Evolutionary conservation across 2,113 vertebrate species (phyloP).

Genomic region (Dromiciops gliroides): DNA sequence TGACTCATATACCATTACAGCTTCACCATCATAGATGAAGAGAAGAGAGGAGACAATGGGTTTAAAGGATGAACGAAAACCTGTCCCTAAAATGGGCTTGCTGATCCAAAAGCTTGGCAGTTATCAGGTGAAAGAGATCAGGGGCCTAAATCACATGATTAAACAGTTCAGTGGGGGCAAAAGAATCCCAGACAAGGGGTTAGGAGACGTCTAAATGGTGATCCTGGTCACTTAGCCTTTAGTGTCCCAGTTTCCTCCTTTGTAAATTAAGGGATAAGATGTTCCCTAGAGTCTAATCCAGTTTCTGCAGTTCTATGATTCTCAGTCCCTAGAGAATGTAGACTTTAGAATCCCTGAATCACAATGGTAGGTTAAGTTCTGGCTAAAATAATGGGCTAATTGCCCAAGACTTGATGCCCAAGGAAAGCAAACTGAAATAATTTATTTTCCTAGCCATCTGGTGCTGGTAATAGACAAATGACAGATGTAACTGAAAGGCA

Average conservation of each 20-base stretch:
- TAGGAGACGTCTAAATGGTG: not conserved
- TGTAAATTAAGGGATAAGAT: not conserved
- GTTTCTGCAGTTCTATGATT: not conserved
- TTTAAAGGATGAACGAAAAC: not conserved
- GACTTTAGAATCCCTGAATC: not conserved
- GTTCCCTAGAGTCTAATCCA: not conserved
- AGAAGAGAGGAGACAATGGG: not conserved
- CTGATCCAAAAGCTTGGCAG: not conserved
- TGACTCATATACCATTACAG: not conserved
- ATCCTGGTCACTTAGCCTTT: not conserved
- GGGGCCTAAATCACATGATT: not conserved
- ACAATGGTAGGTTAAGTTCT: not conserved
- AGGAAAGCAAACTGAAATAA: not conserved
- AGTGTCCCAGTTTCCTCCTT: not conserved
- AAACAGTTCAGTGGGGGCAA: not conserved
- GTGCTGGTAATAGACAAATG: not conserved
- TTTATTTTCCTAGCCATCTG: not conserved
- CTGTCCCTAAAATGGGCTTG: not conserved
- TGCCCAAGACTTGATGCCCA: not conserved
- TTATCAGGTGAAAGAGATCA: not conserved
- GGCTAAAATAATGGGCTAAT: not conserved
- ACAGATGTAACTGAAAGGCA: not conserved
- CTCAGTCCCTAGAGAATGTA: not conserved
- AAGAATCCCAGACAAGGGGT: not conserved
- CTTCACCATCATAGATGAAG: not conserved